Percentiles rank a stretch among this genome's conserved stretches.
Evolutionary conservation across 2,888 invertebrate genomes (phyloP).

Genomic region (Cryptosula pallasiana): DNA sequence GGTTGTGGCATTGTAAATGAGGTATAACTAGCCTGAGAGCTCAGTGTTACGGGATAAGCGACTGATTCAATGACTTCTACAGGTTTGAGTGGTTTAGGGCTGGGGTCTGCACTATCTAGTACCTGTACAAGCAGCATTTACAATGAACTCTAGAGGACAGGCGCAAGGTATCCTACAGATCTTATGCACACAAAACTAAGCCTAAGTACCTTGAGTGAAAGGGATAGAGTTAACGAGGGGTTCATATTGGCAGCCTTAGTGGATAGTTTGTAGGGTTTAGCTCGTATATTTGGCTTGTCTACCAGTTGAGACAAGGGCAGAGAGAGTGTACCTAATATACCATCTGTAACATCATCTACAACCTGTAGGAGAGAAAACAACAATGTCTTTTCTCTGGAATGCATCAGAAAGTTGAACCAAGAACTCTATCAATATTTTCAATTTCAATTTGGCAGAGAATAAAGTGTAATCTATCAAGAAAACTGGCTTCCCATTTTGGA

Average conservation of each 20-base stretch:
- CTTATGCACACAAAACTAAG: too few relatives aligned
- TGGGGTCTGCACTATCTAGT: not conserved
- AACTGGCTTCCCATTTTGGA: too few relatives aligned
- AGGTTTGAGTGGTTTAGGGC: not conserved
- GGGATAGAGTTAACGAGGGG: not conserved
- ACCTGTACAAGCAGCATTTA: too few relatives aligned
- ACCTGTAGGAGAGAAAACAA: not conserved
- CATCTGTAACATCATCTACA: not conserved
- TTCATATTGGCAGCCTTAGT: not conserved
- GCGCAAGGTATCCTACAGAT: too few relatives aligned
- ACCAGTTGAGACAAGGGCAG: not conserved
- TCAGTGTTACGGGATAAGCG: not conserved
- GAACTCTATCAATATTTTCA: too few relatives aligned
- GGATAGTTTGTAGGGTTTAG: not conserved
- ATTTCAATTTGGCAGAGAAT: too few relatives aligned
- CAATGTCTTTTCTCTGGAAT: too few relatives aligned
- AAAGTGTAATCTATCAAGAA: too few relatives aligned
- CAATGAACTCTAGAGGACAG: too few relatives aligned
- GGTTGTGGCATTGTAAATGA: not conserved
- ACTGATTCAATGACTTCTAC: not conserved
- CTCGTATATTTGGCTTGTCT: not conserved
- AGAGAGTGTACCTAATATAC: not conserved
- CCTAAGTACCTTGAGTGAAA: conserved; percentile 16
- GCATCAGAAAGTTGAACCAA: too few relatives aligned
- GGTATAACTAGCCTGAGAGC: not conserved